Percentiles rank a stretch among this genome's conserved stretches.
Conservation (phyloP, 2,797 vertebrate species). For the Anabacerthia variegaticeps region DNA sequence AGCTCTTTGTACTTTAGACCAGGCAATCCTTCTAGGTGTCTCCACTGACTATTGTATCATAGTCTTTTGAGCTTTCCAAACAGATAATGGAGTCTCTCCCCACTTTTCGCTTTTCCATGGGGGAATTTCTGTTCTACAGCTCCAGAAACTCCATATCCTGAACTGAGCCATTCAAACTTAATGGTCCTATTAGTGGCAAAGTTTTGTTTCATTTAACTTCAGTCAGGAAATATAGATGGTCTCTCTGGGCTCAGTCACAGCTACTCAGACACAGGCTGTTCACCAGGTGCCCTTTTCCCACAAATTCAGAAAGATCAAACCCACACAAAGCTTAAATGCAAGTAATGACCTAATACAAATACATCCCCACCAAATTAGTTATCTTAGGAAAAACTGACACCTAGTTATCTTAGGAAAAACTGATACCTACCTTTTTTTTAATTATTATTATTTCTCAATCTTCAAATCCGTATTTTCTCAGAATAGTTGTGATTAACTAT, state of each 20-base stretch:
- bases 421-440: neutral
- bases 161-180: neutral
- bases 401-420: neutral
- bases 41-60: neutral
- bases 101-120: neutral
- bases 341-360: neutral
- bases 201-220: constrained; percentile 3
- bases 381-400: neutral
- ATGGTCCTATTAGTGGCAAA: neutral
- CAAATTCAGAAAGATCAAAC: neutral
- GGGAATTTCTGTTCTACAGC: neutral
- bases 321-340: neutral
- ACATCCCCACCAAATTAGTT: neutral
- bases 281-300: neutral
- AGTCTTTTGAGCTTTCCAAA: neutral
- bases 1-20: neutral
- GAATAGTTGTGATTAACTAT: neutral
- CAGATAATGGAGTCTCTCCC: neutral
- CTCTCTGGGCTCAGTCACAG: neutral
- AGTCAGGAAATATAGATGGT: neutral
- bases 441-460: neutral
- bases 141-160: neutral
- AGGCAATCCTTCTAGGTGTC: neutral
- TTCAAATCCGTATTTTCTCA: neutral
- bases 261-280: neutral